These are phyloP conservation scores for Tenthredo amoena DNA, from an alignment of 2,888 invertebrate genomes.

Conservation along the genomic window DNA sequence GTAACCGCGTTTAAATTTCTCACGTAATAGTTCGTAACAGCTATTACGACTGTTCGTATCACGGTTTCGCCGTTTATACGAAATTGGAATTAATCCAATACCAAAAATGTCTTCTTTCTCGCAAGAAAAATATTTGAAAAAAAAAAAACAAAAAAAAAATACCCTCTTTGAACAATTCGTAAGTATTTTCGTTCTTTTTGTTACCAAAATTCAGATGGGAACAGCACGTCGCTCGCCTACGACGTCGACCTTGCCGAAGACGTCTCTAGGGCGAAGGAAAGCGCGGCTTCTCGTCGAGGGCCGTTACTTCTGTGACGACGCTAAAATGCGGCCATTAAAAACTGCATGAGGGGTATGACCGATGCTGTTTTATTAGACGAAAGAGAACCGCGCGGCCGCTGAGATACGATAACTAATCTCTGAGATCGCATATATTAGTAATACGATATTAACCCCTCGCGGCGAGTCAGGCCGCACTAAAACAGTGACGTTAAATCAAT, in stretches of 20 bases:
- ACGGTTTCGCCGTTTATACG: no score
- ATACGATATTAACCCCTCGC: neutral
- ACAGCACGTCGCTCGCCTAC: conserved; percentile 72
- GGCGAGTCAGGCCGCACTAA: neutral
- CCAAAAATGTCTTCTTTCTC: no score
- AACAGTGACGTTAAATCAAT: conserved; percentile 48
- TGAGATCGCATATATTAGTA: neutral
- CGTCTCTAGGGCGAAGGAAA: conserved; percentile 64
- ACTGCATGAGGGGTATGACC: conserved; percentile 16
- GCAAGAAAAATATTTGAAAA: neutral
- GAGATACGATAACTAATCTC: neutral
- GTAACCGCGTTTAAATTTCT: neutral
- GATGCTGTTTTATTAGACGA: neutral
- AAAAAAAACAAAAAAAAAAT: neutral
- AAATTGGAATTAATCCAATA: no score
- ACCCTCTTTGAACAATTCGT: neutral
- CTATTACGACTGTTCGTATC: no score
- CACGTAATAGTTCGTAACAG: neutral
- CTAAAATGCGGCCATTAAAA: conserved; percentile 13
- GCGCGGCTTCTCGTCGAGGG: conserved; percentile 45
- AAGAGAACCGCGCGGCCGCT: neutral
- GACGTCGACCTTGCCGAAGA: conserved; percentile 72
- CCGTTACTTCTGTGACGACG: conserved; percentile 39
- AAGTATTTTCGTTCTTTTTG: neutral
- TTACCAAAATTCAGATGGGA: conserved; percentile 66